Evolutionary conservation across 2,113 vertebrate species (phyloP), one percentile per base, ranked within the genome.

Genomic region (Tragulus kanchil): DNA sequence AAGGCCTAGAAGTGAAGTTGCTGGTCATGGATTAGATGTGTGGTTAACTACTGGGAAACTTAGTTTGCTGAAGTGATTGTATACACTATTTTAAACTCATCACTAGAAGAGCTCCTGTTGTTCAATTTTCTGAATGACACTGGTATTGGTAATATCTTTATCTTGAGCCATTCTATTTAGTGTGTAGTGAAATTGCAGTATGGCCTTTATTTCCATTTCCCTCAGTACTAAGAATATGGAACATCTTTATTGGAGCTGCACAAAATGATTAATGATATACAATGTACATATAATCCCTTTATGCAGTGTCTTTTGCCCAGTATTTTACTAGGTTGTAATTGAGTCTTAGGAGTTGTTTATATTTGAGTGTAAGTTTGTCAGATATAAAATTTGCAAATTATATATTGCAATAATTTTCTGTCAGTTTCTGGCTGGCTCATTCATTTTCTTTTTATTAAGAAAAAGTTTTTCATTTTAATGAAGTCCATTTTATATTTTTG

Each of bases 361-460:
- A 5, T 89, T 64, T 56, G 61, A 11, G 56, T 45, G 48, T 61
- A 36, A 54, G 16, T 77, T 36, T 91, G 25, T 84, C 67, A 77
- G 42, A 67, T 83, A 23, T 64, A 23, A 28, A 81, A 26, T 48
- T 87, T 36, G 36, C 36, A 36, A 36, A 36, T 36, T 36, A 36
- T 36, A 36, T 36, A 67, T 36, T 54, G 3, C 21, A 48, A 77
- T 77, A 17, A 36, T 36, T 79, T 87, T 65, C 15, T 26, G 3
- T 25, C 1, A 64, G 5, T 71, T 8, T 79, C 28, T 45, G 3
- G 7, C 25, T 90, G 10, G 5, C 23, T 25, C 31, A 26, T 64
- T 90, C 56, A 85, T 90, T 85, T 90, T 77, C n/a, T 87, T 93
- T 77, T 31, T 13, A 8, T 88, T 73, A 19, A 67, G n/a, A 17